Evolutionary conservation across 23 tunicate species (phyloP).

Genomic region (Phallusia fumigata): DNA sequence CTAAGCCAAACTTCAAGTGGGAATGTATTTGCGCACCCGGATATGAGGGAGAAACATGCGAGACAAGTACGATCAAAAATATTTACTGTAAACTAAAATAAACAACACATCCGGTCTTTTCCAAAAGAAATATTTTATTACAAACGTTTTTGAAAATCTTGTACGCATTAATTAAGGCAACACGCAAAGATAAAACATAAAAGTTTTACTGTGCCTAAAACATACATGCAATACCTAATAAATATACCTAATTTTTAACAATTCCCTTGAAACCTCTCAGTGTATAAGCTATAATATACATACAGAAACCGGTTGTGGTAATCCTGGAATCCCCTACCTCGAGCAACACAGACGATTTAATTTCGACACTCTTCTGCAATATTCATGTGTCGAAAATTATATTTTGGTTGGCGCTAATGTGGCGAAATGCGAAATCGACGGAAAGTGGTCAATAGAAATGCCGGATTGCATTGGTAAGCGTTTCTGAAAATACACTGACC

Average conservation of each 20-base stretch:
- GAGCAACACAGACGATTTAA: constrained; percentile 43
- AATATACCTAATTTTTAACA: too few relatives aligned
- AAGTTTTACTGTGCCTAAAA: too few relatives aligned
- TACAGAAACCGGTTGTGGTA: constrained; percentile 71
- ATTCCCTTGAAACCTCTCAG: too few relatives aligned
- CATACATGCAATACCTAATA: too few relatives aligned
- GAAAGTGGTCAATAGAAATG: constrained; percentile 57
- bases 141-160: too few relatives aligned
- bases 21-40: constrained; percentile 55
- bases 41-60: constrained; percentile 54
- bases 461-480: constrained; percentile 62
- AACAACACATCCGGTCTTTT: neutral
- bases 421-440: constrained; percentile 35
- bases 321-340: constrained; percentile 76
- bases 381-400: constrained; percentile 53
- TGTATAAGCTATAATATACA: neutral
- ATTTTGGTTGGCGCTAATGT: constrained; percentile 35
- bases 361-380: constrained; percentile 40
- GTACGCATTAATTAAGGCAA: too few relatives aligned
- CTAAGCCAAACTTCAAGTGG: constrained; percentile 10
- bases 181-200: too few relatives aligned
- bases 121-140: too few relatives aligned
- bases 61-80: constrained; percentile 41
- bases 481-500: too few relatives aligned
- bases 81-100: neutral